Percentiles rank a stretch among this genome's conserved stretches.
Evolutionary conservation across 2,797 vertebrate genomes (phyloP).

Genomic region (Sarcoramphus papa): DNA sequence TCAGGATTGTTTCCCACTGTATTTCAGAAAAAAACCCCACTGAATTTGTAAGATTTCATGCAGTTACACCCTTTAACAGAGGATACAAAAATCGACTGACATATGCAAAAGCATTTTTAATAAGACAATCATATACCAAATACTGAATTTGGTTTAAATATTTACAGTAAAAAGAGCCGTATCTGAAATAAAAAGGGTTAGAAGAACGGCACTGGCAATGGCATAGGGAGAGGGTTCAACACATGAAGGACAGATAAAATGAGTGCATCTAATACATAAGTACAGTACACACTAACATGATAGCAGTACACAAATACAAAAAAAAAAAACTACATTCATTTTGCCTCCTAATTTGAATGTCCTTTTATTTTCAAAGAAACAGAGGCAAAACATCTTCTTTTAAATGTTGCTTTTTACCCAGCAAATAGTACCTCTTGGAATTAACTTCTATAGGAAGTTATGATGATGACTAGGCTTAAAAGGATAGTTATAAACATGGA

Average conservation of each 20-base stretch:
- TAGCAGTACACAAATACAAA: not conserved
- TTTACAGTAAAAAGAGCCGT: not conserved
- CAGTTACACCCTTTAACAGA: not conserved
- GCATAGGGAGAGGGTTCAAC: not conserved
- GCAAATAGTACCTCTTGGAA: not conserved
- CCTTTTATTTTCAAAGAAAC: not conserved
- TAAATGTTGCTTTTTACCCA: not conserved
- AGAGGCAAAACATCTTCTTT: not conserved
- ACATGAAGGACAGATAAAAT: conserved; percentile 27
- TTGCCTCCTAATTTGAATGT: not conserved
- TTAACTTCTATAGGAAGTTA: not conserved
- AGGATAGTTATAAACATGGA: not conserved
- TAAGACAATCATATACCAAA: not conserved
- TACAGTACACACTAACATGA: not conserved
- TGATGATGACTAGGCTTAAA: not conserved
- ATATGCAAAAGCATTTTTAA: conserved; percentile 25
- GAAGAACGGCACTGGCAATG: conserved; percentile 32
- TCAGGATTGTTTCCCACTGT: not conserved
- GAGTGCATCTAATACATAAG: not conserved
- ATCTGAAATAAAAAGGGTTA: conserved; percentile 54
- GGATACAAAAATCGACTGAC: not conserved
- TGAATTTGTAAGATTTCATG: not conserved
- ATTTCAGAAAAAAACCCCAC: not conserved
- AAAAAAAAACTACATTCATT: not conserved
- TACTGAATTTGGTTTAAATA: not conserved